phyloP scores from a whole-genome alignment of 1,140 invertebrate genomes.

The Drosophila pandora region DNA sequence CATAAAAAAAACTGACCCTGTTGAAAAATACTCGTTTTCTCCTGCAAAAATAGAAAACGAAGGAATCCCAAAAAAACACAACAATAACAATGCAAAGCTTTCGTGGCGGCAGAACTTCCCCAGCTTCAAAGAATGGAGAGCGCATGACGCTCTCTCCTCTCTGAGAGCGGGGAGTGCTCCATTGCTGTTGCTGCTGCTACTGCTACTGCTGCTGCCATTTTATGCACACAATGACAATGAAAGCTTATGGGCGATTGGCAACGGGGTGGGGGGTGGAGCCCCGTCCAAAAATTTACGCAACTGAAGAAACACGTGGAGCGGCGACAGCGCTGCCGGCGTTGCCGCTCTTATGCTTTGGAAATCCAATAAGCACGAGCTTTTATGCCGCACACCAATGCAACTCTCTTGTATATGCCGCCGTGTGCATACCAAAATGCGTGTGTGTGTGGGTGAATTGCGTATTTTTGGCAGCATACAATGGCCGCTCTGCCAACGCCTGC shows the following conservation, averaged over 20 bases:
- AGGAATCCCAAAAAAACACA: conserved; percentile 22
- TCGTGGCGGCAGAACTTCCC: conserved; percentile 36
- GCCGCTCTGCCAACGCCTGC: conserved; percentile 51
- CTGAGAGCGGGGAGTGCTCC: background rate
- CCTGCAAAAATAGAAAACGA: conserved; percentile 45
- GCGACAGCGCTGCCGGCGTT: conserved; percentile 42
- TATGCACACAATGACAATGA: conserved; percentile 56
- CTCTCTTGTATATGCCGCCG: conserved; percentile 61
- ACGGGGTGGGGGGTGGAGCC: conserved; percentile 1
- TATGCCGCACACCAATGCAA: conserved; percentile 70
- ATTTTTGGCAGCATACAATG: conserved; percentile 68
- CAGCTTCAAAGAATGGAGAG: conserved; percentile 27
- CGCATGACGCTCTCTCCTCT: conserved; percentile 37
- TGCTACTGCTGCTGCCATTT: conserved; percentile 46
- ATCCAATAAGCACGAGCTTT: conserved; percentile 74
- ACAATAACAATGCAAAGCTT: conserved; percentile 64
- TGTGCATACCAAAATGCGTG: conserved; percentile 51
- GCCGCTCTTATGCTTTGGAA: conserved; percentile 56
- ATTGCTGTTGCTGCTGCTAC: conserved; percentile 41
- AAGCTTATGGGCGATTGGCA: conserved; percentile 17
- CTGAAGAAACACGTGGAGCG: conserved; percentile 74
- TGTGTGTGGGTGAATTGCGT: conserved; percentile 69
- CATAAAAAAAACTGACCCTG: conserved; percentile 27
- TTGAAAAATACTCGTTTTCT: conserved; percentile 60
- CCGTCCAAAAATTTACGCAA: conserved; percentile 68